Base-by-base conservation (phyloP, 2,888 invertebrate genomes). In the Stratiomys singularior region DNA sequence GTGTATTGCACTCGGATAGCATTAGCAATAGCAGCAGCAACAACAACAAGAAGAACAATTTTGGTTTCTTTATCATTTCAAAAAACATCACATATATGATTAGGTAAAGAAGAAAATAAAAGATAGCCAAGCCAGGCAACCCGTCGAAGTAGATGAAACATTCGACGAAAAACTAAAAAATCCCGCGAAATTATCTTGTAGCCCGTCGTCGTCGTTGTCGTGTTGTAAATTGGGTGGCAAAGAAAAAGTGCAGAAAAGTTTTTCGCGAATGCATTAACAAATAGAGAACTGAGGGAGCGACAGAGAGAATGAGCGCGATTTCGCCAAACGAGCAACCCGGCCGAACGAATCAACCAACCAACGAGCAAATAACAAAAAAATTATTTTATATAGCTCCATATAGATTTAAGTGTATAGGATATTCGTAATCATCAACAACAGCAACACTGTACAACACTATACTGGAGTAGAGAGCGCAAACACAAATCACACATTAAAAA, bases 131-230 rank as follows among this genome's bases (percentile, higher is more conserved):
- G 28, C 64, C 52, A 23, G 60, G 37, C 9, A 18, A 25, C 11
- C 60, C 60, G 64, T 64, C 64, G 13, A 64, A 30, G 64, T 23
- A 25, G 60, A 60, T 18, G 25, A 64, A 27, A 64, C 64, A 30
- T 37, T 64, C 64, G 69, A 47, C 74, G 74, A 74, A 74, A 74
- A 74, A 74, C 74, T 58, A 74, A 74, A 74, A 74, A 74, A 74
- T 74, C 74, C 74, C 74, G 74, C 74, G 74, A 74, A 69, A 74
- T 74, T 74, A 74, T 74, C 74, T 74, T 37, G 74, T 74, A 21
- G 37, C 37, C 60, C 74, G 74, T 69, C 69, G 9, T 27, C 25
- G 69, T 60, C 7, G 60, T 67, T 37, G 74, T 74, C 60, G 58
- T 74, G 58, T 74, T 60, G 44, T 74, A 60, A 37, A 60, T 58